Evolutionary conservation across 2,797 vertebrate species (phyloP), one percentile per base, ranked within the genome.

Genomic region (Tapera naevia): DNA sequence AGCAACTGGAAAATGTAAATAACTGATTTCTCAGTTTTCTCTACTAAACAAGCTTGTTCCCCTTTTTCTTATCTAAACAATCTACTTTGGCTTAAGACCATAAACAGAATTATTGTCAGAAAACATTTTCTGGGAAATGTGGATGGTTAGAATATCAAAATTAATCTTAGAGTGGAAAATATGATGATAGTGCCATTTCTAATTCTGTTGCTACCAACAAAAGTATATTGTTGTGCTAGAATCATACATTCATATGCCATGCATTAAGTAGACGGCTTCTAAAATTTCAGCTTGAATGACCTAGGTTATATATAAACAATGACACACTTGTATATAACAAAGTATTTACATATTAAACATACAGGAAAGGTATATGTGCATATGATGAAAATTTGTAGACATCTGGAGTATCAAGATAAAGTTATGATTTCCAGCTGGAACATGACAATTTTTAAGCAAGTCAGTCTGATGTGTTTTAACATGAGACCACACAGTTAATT

Each of bases 151-250:
- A 88, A 81, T 87, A 94, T 94, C 50, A 85, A 91, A 94, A 90
- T 85, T 88, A 93, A 86, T 91, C 86, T 95, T 86, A 80, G 69
- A 88, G 43, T 86, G 85, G 91, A 93, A 94, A 94, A 74, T 71
- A 81, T 89, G 74, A 92, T 80, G 48, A 58, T 84, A 90, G 61
- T 89, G 48, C 69, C 56, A 83, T 80, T 93, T 81, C 43, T 74
- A 50, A 67, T 91, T 83, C 72, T 92, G 90, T 95, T 94, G 81
- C 86, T 95, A 94, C 76, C 94, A 96, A 87, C 89, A 88, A 24
- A 90, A 93, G 41, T 84, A 41, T 75, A 71, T 67, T 86, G 50
- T 88, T 86, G 41, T 96, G 78, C 90, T n/a, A 80, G 80, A 94
- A 76, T 85, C 32, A 13, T 80, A 16, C 41, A 54, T 86, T 88